Evolutionary conservation across 2,888 invertebrate genomes (phyloP).

Genomic region (Hirtodrosophila histrioides): DNA sequence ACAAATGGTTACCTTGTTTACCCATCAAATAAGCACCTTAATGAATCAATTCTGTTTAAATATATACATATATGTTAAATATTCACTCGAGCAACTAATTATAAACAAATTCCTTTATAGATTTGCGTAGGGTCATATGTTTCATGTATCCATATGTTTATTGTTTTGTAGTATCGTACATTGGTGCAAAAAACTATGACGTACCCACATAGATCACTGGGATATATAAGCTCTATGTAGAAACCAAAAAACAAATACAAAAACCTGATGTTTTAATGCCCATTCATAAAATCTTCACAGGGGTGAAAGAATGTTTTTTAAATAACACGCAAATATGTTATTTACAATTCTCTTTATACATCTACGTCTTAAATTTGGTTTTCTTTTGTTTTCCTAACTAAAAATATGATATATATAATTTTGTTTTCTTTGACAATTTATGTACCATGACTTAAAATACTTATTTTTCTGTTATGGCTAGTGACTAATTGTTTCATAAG

Average conservation of each 20-base stretch:
- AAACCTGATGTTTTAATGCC: conserved; percentile 37
- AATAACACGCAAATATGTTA: conserved; percentile 35
- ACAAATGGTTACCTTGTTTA: conserved; percentile 33
- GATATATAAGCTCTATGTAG: conserved; percentile 35
- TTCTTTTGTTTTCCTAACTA: conserved; percentile 4
- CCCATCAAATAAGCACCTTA: conserved; percentile 31
- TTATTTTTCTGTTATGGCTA: neutral
- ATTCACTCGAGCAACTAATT: conserved; percentile 57
- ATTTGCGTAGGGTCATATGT: conserved; percentile 35
- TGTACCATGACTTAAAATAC: conserved; percentile 23
- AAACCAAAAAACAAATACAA: neutral
- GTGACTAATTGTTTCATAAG: conserved; percentile 34
- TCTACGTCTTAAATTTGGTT: conserved; percentile 26
- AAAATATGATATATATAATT: conserved; percentile 11
- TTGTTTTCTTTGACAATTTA: conserved; percentile 39
- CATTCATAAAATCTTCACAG: conserved; percentile 66
- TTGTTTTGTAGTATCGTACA: conserved; percentile 45
- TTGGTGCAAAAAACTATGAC: conserved; percentile 63
- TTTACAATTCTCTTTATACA: conserved; percentile 22
- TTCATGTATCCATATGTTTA: conserved; percentile 58
- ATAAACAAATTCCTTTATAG: conserved; percentile 55
- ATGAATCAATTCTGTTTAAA: conserved; percentile 63
- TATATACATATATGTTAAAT: conserved; percentile 42
- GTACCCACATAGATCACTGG: conserved; percentile 40
- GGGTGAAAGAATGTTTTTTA: conserved; percentile 16